phyloP scores from a whole-genome alignment of 2,113 vertebrate genomes.

The Epinephelus cyanopodus region DNA sequence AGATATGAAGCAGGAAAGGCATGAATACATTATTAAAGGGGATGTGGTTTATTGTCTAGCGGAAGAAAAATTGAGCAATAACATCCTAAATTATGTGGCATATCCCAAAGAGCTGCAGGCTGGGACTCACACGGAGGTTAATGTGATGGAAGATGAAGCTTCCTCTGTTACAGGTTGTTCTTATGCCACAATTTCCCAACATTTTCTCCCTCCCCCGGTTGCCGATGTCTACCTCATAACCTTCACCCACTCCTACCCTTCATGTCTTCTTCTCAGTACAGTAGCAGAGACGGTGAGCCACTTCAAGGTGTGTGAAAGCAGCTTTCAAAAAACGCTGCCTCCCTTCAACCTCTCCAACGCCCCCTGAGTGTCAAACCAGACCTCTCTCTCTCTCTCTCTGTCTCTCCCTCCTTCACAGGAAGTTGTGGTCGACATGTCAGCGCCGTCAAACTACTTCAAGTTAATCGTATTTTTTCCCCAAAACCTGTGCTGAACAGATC shows the following conservation, averaged over 20 bases:
- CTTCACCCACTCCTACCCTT: slow-evolving; percentile 51
- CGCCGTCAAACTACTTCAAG: slow-evolving; percentile 51
- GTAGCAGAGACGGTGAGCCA: slow-evolving; percentile 76
- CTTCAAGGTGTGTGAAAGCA: slow-evolving; percentile 73
- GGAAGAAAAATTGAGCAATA: not conserved
- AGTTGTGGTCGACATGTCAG: slow-evolving; percentile 67
- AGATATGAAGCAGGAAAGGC: slow-evolving; percentile 18
- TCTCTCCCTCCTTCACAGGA: slow-evolving; percentile 70
- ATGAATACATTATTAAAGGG: slow-evolving; percentile 38
- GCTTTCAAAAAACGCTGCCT: slow-evolving; percentile 39
- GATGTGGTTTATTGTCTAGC: slow-evolving; percentile 42
- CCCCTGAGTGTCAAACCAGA: slow-evolving; percentile 61
- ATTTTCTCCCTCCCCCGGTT: slow-evolving; percentile 19
- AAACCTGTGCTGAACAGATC: not conserved
- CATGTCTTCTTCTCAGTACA: slow-evolving; percentile 60
- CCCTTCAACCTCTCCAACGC: slow-evolving; percentile 57
- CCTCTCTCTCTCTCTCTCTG: slow-evolving; percentile 38
- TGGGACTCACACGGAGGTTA: not conserved
- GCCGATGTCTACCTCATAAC: slow-evolving; percentile 27
- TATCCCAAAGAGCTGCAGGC: not conserved
- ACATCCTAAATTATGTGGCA: not conserved
- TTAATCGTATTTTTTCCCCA: slow-evolving; percentile 18
- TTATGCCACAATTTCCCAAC: slow-evolving; percentile 54
- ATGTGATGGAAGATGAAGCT: not conserved
- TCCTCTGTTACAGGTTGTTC: not conserved